phyloP scores from a whole-genome alignment of 2,797 vertebrate species.

The Halcyon leucocephala region DNA sequence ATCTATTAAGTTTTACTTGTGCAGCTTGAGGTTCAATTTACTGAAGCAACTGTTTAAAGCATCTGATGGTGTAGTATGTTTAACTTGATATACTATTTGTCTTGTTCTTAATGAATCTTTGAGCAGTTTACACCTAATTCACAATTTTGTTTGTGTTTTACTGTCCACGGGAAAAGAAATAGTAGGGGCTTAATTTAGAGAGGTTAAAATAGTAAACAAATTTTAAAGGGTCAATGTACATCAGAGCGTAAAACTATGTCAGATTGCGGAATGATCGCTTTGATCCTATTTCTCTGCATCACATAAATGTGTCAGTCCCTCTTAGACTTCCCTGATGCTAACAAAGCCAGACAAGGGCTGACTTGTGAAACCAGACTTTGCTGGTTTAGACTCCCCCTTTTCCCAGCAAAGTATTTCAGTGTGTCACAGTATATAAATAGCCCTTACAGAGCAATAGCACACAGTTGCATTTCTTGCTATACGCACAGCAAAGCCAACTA shows the following conservation, averaged over 20 bases:
- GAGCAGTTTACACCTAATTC: conserved; percentile 61
- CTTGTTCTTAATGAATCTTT: conserved; percentile 62
- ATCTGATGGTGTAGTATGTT: conserved; percentile 23
- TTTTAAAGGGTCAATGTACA: conserved; percentile 68
- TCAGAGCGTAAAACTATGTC: conserved; percentile 49
- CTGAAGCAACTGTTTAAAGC: conserved; percentile 42
- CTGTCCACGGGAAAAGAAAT: neutral
- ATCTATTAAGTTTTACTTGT: conserved; percentile 41
- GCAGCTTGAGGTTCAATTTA: conserved; percentile 58
- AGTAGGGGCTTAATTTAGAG: conserved; percentile 48
- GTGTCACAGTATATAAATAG: conserved; percentile 47
- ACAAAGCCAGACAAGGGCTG: conserved; percentile 67
- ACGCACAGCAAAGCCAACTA: conserved; percentile 34
- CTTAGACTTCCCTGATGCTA: conserved; percentile 66
- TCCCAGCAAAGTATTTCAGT: conserved; percentile 42
- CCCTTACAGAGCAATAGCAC: neutral
- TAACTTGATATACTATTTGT: conserved; percentile 51
- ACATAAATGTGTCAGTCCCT: conserved; percentile 34
- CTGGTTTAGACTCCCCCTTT: neutral
- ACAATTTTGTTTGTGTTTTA: conserved; percentile 29
- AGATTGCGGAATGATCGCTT: conserved; percentile 57
- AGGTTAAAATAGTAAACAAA: conserved; percentile 72
- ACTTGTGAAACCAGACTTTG: conserved; percentile 28
- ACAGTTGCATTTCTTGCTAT: neutral
- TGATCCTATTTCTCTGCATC: conserved; percentile 71